Evolutionary conservation across 2,888 invertebrate genomes (phyloP).

Genomic region (Ormyrus rosae): DNA sequence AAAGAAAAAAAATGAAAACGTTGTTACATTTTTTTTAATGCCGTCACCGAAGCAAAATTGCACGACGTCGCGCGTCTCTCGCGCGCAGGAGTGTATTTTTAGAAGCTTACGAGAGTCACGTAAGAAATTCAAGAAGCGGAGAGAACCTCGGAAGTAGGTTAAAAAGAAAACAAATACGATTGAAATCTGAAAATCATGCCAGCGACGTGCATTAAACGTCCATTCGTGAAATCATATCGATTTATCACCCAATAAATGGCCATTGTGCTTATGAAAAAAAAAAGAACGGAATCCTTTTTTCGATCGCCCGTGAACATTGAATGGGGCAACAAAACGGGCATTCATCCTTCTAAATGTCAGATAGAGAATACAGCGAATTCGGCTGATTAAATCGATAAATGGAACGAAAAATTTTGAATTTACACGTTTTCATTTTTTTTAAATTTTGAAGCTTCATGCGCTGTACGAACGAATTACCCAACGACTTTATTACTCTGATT

Average conservation of each 20-base stretch:
- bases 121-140: too few species aligned
- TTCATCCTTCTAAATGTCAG: conserved; percentile 40
- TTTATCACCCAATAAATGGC: neutral
- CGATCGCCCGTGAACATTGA: neutral
- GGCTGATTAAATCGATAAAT: conserved; percentile 27
- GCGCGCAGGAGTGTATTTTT: too few species aligned
- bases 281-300: neutral
- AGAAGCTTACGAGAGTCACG: too few species aligned
- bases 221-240: neutral
- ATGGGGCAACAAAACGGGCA: neutral
- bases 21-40: too few species aligned
- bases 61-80: too few species aligned
- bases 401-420: conserved; percentile 18
- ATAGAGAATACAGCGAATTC: conserved; percentile 34
- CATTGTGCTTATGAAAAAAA: neutral
- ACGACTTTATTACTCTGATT: too few species aligned
- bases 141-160: too few species aligned
- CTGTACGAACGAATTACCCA: neutral
- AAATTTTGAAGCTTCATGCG: neutral
- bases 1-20: too few species aligned
- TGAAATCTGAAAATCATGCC: too few species aligned
- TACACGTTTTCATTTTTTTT: too few species aligned
- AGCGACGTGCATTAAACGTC: neutral
- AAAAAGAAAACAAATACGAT: too few species aligned
- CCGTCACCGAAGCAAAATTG: too few species aligned